Evolutionary conservation across 2,797 vertebrate species (phyloP).

Genomic region (Gymnoscopelus microlampas): DNA sequence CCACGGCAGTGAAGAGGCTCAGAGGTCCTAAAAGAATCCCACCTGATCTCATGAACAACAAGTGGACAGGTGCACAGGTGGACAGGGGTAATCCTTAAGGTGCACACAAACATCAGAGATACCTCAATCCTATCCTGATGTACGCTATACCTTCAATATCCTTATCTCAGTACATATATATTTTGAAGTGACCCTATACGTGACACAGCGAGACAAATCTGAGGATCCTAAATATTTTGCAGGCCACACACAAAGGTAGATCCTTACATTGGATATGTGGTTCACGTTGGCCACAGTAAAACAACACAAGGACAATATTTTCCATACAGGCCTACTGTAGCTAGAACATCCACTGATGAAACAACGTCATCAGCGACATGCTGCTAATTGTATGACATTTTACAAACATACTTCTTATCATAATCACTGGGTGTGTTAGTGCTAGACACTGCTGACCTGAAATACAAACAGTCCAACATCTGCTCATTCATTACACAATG

Average conservation of each 20-base stretch:
- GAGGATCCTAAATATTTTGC: neutral
- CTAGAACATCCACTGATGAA: neutral
- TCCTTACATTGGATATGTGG: conserved; percentile 40
- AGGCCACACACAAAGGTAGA: conserved; percentile 16
- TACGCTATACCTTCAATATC: neutral
- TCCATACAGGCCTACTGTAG: neutral
- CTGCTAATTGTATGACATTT: conserved; percentile 4
- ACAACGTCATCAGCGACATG: neutral
- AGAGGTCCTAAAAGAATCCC: conserved; percentile 35
- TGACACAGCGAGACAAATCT: neutral
- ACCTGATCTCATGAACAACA: conserved; percentile 51
- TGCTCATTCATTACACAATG: conserved; percentile 31
- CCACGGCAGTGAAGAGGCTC: conserved; percentile 46
- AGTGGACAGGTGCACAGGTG: conserved; percentile 9
- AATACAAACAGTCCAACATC: conserved; percentile 36
- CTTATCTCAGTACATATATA: neutral
- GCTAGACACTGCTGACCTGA: conserved; percentile 7
- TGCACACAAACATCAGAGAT: conserved; percentile 21
- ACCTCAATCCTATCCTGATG: neutral
- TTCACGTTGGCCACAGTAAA: conserved; percentile 26
- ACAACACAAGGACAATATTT: conserved; percentile 46
- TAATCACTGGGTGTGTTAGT: conserved; percentile 29
- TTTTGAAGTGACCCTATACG: neutral
- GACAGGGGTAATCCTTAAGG: neutral
- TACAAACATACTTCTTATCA: conserved; percentile 10